Percentiles rank a stretch among this genome's conserved stretches.
phyloP scores from a whole-genome alignment of 2,113 vertebrate genomes.

The Gracilinanus agilis region DNA sequence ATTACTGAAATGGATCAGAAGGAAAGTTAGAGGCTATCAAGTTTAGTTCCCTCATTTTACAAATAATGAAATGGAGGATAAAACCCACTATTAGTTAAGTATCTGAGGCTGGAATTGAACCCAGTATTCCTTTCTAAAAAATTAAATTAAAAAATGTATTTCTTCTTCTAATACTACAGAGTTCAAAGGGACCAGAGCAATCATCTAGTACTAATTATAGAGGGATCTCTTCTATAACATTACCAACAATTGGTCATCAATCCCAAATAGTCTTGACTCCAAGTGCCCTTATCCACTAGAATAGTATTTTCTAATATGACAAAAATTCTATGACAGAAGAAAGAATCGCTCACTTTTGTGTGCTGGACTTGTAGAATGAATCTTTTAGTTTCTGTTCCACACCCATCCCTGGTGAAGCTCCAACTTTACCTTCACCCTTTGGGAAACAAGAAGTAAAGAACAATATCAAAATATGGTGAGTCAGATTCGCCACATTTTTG shows the following conservation, averaged over 20 bases:
- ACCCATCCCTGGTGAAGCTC: background rate
- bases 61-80: background rate
- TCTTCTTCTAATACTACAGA: too few species aligned
- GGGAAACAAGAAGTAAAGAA: constrained; percentile 34
- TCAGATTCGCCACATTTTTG: background rate
- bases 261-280: background rate
- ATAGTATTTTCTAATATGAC: background rate
- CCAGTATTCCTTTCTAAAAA: too few species aligned
- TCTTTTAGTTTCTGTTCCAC: constrained; percentile 69
- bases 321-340: constrained; percentile 14
- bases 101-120: background rate
- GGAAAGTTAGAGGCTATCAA: background rate
- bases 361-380: constrained; percentile 83
- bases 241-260: too few species aligned
- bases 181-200: too few species aligned
- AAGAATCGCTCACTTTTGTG: constrained; percentile 83
- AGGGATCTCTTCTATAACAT: too few species aligned
- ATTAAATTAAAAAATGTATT: too few species aligned
- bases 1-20: background rate
- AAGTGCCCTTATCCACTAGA: background rate
- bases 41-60: background rate
- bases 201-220: too few species aligned
- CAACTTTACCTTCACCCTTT: constrained; percentile 51
- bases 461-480: background rate
- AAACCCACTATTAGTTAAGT: background rate